Evolutionary conservation across 1,140 invertebrate genomes (phyloP).

Genomic region (Archivesica marissinica): DNA sequence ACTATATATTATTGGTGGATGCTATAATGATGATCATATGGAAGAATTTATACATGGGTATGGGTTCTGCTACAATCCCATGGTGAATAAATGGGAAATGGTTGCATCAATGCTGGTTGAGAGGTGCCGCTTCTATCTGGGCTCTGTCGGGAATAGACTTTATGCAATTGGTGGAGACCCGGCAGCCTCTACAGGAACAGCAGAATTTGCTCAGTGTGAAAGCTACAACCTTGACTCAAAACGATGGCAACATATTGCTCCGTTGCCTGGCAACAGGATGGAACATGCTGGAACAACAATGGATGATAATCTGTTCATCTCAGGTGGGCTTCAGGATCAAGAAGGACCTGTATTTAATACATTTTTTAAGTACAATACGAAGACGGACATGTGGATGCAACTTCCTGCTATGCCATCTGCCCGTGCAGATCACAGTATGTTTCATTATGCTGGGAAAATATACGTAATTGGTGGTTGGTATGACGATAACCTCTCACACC

Average conservation of each 20-base stretch:
- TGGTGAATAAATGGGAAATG: slow-evolving; percentile 87
- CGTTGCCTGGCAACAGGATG: slow-evolving; percentile 86
- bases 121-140: slow-evolving; percentile 89
- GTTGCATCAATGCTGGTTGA: slow-evolving; percentile 90
- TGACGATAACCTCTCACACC: slow-evolving; percentile 86
- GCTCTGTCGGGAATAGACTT: slow-evolving; percentile 87
- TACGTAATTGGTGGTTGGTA: slow-evolving; percentile 90
- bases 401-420: slow-evolving; percentile 87
- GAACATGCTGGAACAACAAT: slow-evolving; percentile 89
- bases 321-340: slow-evolving; percentile 86
- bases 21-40: slow-evolving; percentile 88
- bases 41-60: slow-evolving; percentile 90
- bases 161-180: slow-evolving; percentile 89
- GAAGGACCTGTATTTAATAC: slow-evolving; percentile 86
- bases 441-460: slow-evolving; percentile 86
- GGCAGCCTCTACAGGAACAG: slow-evolving; percentile 59
- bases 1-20: slow-evolving; percentile 89
- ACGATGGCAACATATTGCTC: slow-evolving; percentile 87
- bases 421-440: slow-evolving; percentile 89
- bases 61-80: slow-evolving; percentile 89
- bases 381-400: slow-evolving; percentile 86
- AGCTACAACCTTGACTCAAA: slow-evolving; percentile 87
- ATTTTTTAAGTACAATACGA: slow-evolving; percentile 87
- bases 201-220: slow-evolving; percentile 86
- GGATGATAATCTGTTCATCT: slow-evolving; percentile 85